A percentile compares a stretch with the other conserved stretches of the same genome.
phyloP scores from a whole-genome alignment of 2,113 vertebrate genomes.

The Ctenomys sociabilis region DNA sequence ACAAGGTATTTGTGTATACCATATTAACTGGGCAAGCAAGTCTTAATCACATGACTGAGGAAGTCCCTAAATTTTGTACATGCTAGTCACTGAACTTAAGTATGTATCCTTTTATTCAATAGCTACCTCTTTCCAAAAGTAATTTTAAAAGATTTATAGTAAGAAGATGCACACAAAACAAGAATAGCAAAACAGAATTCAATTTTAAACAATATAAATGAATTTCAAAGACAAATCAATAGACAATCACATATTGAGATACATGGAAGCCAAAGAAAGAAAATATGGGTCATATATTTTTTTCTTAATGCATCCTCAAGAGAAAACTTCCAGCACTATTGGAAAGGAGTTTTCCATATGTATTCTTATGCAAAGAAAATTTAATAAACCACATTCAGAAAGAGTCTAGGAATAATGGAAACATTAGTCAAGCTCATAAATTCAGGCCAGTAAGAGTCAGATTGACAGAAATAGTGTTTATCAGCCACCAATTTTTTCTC shows the following conservation, averaged over 20 bases:
- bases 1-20: not conserved
- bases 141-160: not conserved
- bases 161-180: not conserved
- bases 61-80: not conserved
- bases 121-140: constrained; percentile 28
- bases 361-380: constrained; percentile 27
- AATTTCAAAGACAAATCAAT: not conserved
- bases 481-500: not conserved
- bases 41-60: not conserved
- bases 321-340: not conserved
- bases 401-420: constrained; percentile 2
- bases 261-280: constrained; percentile 44
- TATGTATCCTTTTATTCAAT: not conserved
- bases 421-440: constrained; percentile 19
- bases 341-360: not conserved
- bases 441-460: not conserved
- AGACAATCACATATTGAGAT: not conserved
- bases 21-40: not conserved
- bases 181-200: constrained; percentile 32
- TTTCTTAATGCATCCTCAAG: not conserved
- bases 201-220: not conserved
- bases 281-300: not conserved
- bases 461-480: not conserved
- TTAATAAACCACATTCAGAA: not conserved
- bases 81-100: not conserved